phyloP scores from a whole-genome alignment of 1,140 invertebrate genomes.

The Drosophila sproati region DNA sequence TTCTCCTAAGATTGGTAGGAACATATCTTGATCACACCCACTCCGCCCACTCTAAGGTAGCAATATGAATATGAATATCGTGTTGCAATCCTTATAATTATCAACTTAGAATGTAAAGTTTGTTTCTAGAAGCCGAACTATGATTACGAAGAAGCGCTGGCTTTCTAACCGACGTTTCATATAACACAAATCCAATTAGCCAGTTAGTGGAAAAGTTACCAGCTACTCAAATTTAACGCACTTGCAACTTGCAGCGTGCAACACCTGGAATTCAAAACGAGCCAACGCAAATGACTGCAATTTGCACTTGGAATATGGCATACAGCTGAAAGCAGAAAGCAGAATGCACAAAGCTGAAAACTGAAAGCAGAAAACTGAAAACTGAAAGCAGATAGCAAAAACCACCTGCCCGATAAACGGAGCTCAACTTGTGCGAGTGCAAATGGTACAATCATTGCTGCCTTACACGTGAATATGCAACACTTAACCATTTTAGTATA shows the following conservation, averaged over 20 bases:
- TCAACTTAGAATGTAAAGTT: too few relatives aligned
- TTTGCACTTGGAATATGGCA: conserved; percentile 25
- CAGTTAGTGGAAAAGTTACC: conserved; percentile 47
- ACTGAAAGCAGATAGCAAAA: too few relatives aligned
- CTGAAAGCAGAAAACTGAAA: too few relatives aligned
- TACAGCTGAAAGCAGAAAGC: too few relatives aligned
- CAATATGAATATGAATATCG: too few relatives aligned
- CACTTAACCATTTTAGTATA: conserved; percentile 42
- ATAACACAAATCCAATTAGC: conserved; percentile 55
- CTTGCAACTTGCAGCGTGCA: conserved; percentile 27
- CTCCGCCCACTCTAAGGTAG: too few relatives aligned
- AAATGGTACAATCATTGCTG: not conserved
- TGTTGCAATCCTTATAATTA: too few relatives aligned
- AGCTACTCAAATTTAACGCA: conserved; percentile 62
- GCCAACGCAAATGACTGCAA: conserved; percentile 30
- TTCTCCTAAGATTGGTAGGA: too few relatives aligned
- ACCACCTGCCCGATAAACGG: conserved; percentile 7
- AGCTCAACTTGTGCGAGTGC: not conserved
- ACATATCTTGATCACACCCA: too few relatives aligned
- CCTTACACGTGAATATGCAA: conserved; percentile 9
- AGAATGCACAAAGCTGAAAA: not conserved
- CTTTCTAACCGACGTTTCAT: conserved; percentile 38
- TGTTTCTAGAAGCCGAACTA: too few relatives aligned
- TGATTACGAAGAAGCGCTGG: not conserved
- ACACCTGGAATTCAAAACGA: conserved; percentile 26